Conservation (phyloP, 2,888 invertebrate species). For the Coronaproctus castanopsis region DNA sequence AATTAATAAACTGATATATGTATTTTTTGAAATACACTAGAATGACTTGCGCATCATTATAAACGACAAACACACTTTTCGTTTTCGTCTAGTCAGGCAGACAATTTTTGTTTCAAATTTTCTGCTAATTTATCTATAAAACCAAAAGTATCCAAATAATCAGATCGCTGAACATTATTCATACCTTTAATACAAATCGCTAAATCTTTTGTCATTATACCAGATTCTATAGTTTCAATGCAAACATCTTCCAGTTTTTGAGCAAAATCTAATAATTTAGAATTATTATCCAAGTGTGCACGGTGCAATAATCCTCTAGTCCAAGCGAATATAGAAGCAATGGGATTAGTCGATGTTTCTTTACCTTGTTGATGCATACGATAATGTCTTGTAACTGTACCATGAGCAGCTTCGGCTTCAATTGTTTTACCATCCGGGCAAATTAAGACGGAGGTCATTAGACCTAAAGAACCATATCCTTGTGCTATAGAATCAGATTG, state of each 20-base stretch:
- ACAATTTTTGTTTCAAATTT: conserved; percentile 48
- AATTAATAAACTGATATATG: no score
- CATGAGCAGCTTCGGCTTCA: conserved; percentile 95
- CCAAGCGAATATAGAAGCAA: conserved; percentile 99
- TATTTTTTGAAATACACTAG: no score
- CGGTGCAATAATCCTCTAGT: conserved; percentile 80
- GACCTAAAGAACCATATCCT: conserved; percentile 83
- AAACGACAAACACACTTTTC: no score
- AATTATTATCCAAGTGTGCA: conserved; percentile 78
- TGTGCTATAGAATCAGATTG: conserved; percentile 97
- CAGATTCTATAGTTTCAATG: conserved; percentile 82
- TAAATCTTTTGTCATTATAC: conserved; percentile 94
- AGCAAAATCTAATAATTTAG: conserved; percentile 54
- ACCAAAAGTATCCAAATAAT: conserved; percentile 92
- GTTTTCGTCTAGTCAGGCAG: conserved; percentile 7
- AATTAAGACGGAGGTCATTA: conserved; percentile 93
- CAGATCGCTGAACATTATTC: conserved; percentile 44
- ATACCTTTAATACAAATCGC: conserved; percentile 95
- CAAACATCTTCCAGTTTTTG: conserved; percentile 73
- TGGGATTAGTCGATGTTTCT: conserved; percentile 96
- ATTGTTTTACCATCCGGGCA: conserved; percentile 97
- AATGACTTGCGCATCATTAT: no score
- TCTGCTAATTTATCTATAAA: conserved; percentile 89
- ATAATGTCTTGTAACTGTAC: conserved; percentile 84
- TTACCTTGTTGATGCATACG: conserved; percentile 78